Conservation (phyloP, 1,140 invertebrate genomes). For the Rhysida immarginata region DNA sequence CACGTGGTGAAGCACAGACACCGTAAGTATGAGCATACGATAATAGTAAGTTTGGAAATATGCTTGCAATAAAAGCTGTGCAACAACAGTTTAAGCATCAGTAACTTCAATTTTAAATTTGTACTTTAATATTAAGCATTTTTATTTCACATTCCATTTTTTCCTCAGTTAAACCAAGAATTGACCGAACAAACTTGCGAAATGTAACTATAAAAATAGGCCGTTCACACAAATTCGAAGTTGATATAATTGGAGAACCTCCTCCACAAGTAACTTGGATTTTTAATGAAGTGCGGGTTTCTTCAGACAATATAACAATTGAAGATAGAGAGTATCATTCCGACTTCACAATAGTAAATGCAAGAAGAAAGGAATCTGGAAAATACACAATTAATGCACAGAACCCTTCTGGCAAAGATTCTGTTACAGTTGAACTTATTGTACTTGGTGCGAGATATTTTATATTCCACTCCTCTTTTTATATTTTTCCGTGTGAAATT, state of each 20-base stretch:
- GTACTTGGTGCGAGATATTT: slow-evolving; percentile 51
- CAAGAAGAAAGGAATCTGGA: slow-evolving; percentile 73
- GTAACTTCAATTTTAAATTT: too few species aligned
- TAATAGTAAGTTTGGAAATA: too few species aligned
- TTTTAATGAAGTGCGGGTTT: slow-evolving; percentile 60
- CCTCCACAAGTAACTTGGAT: slow-evolving; percentile 70
- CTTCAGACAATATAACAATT: slow-evolving; percentile 69
- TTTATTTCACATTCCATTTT: too few species aligned
- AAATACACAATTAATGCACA: slow-evolving; percentile 76
- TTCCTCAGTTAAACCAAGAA: slow-evolving; percentile 67
- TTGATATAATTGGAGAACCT: slow-evolving; percentile 79
- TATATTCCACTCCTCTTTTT: background rate
- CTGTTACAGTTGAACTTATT: slow-evolving; percentile 75
- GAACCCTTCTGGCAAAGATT: slow-evolving; percentile 76
- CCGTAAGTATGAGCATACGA: slow-evolving; percentile 53
- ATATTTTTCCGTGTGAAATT: slow-evolving; percentile 2
- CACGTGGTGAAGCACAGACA: slow-evolving; percentile 86
- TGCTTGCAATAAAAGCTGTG: too few species aligned
- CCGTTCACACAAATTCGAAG: slow-evolving; percentile 79
- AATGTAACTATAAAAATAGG: slow-evolving; percentile 71
- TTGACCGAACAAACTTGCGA: slow-evolving; percentile 78
- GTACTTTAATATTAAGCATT: too few species aligned
- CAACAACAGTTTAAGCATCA: too few species aligned
- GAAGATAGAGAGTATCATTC: slow-evolving; percentile 84
- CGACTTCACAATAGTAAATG: slow-evolving; percentile 67